phyloP scores from a whole-genome alignment of 1,140 invertebrate genomes.

The Cyphomyrmex costatus region DNA sequence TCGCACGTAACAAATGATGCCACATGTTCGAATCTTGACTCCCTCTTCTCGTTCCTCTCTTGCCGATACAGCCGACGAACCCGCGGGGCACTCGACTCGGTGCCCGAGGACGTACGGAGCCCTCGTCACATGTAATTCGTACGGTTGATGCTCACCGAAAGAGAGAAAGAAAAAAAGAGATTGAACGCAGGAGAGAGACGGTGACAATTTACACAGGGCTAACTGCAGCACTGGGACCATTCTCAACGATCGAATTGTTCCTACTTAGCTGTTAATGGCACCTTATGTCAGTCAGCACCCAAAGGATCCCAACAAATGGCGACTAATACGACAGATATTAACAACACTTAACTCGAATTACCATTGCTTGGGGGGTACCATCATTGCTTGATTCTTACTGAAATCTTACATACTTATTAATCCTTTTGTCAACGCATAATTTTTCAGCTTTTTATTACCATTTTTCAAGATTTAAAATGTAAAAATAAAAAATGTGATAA shows the following conservation, averaged over 20 bases:
- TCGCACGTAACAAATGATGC: constrained; percentile 86
- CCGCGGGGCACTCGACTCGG: constrained; percentile 70
- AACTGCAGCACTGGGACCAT: constrained; percentile 82
- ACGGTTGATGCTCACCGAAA: constrained; percentile 69
- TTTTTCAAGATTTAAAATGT: no score
- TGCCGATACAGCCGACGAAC: constrained; percentile 34
- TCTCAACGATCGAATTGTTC: constrained; percentile 78
- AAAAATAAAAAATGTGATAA: no score
- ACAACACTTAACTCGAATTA: constrained; percentile 36
- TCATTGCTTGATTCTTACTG: background rate
- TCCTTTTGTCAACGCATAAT: no score
- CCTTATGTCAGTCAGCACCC: constrained; percentile 74
- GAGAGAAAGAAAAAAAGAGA: constrained; percentile 1
- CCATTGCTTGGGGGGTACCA: background rate
- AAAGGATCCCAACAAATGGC: constrained; percentile 53
- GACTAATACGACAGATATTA: constrained; percentile 37
- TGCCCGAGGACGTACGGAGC: constrained; percentile 62
- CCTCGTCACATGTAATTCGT: constrained; percentile 77
- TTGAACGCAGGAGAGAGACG: constrained; percentile 40
- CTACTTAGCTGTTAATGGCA: constrained; percentile 78
- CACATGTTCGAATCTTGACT: constrained; percentile 86
- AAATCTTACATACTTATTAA: background rate
- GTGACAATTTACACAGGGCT: constrained; percentile 75
- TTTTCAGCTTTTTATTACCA: no score
- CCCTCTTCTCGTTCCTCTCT: constrained; percentile 30